Percentiles rank a stretch among this genome's conserved stretches.
These are phyloP conservation scores for Hydrozoanthus tunicans DNA, from an alignment of 64 coral and sea anemone species.

Conservation along the genomic window DNA sequence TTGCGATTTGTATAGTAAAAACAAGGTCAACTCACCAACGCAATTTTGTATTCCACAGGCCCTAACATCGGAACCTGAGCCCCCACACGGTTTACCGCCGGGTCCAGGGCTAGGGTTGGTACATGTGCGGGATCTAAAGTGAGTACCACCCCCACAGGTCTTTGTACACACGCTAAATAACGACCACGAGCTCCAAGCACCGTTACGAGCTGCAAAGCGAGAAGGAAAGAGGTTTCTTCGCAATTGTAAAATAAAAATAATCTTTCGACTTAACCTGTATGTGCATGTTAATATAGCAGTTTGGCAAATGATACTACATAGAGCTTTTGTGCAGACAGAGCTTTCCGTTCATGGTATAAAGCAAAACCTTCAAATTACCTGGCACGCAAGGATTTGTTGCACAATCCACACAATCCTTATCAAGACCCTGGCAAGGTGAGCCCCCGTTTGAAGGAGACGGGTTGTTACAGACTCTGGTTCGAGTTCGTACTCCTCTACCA, in stretches of 20 bases:
- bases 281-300: no score
- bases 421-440: no score
- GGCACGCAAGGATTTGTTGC: neutral
- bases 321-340: no score
- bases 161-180: constrained; percentile 16
- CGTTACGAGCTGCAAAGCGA: neutral
- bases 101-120: constrained; percentile 24
- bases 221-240: neutral
- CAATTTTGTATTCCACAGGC: constrained; percentile 6
- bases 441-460: no score
- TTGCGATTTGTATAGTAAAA: neutral
- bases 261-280: no score
- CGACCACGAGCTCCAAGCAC: constrained; percentile 45
- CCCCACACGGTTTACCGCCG: constrained; percentile 22
- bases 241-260: neutral
- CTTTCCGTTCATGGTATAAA: neutral
- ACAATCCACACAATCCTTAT: neutral
- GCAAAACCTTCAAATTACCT: neutral
- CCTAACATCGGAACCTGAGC: neutral
- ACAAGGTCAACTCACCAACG: neutral
- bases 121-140: constrained; percentile 20
- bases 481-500: no score
- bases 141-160: constrained; percentile 49
- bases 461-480: no score
- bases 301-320: neutral